Base-by-base conservation (phyloP, 2,113 vertebrate species). In the Turnix velox region DNA sequence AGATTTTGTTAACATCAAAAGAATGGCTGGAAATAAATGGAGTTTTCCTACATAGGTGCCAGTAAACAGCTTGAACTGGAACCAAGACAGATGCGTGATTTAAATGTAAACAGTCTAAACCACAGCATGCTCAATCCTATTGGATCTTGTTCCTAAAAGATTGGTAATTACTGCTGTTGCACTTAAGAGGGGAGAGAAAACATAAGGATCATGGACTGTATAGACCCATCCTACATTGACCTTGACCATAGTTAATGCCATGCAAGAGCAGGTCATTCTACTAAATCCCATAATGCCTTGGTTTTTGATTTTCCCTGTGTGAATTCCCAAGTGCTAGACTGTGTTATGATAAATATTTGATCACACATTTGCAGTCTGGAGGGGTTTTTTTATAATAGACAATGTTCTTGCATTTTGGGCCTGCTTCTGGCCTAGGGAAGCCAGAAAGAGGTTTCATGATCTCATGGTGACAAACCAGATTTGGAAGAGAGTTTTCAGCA, bases 261-360 rank as follows among this genome's bases (percentile, higher is more conserved):
- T 45, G 48, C 45, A 92, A 90, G 96, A 96, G 25, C 59, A 67
- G 48, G 45, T 25, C 20, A 23, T 46, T 30, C 24, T 81, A 62
- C 28, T 85, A 78, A 95, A 84, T 76, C 63, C 66, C 46, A 65
- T 48, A n/a, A 45, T 59, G 33, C 48, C 52, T 74, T 89, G 73
- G 14, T 55, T 92, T 92, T 66, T 77, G 13, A 3, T 62, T 92
- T 84, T 82, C 40, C 37, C 81, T 88, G 63, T 85, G 48, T 12
- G 6, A 85, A 37, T 37, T 92, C n/a, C 42, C 74, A 96, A 69
- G 71, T 92, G 81, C 74, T 90, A 85, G 87, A 78, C 59, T 63
- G 58, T 72, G 59, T 80, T 93, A 68, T 82, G 69, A 71, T 91
- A 96, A 94, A 95, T 96, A 90, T 90, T 55, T 92, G 54, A 85